These are phyloP conservation scores for Patella depressa DNA, from an alignment of 2,888 invertebrate genomes.

Conservation along the genomic window DNA sequence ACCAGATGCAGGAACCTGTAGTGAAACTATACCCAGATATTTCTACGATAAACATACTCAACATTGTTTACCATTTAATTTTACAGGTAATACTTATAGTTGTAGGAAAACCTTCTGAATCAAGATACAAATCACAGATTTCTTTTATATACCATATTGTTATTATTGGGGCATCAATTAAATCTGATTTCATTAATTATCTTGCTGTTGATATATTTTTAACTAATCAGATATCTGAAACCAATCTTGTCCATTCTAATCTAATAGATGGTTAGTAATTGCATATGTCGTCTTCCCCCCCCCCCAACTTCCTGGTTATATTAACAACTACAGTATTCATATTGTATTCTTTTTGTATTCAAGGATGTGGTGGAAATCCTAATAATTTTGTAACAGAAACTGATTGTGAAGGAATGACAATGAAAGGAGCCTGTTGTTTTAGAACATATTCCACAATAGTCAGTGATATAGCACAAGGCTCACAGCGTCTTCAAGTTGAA, in stretches of 20 bases:
- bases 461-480: constrained; percentile 43
- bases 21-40: constrained; percentile 49
- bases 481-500: constrained; percentile 48
- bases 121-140: too few species aligned
- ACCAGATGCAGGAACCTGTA: constrained; percentile 55
- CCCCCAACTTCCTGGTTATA: too few species aligned
- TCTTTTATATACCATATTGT: too few species aligned
- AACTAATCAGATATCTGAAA: too few species aligned
- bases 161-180: too few species aligned
- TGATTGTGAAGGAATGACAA: constrained; percentile 55
- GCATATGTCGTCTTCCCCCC: too few species aligned
- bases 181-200: too few species aligned
- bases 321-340: too few species aligned
- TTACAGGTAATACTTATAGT: constrained; percentile 48
- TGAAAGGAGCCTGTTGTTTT: constrained; percentile 63
- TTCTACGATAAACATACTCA: constrained; percentile 60
- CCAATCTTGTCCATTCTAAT: too few species aligned
- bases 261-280: too few species aligned
- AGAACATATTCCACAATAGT: constrained; percentile 50
- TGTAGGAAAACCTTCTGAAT: not conserved
- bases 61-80: constrained; percentile 59
- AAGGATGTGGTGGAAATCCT: constrained; percentile 66
- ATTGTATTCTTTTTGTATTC: not conserved
- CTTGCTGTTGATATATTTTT: too few species aligned
- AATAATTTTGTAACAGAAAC: constrained; percentile 62